Evolutionary conservation across 1,140 invertebrate species (phyloP).

Genomic region (Brachionus sp.): DNA sequence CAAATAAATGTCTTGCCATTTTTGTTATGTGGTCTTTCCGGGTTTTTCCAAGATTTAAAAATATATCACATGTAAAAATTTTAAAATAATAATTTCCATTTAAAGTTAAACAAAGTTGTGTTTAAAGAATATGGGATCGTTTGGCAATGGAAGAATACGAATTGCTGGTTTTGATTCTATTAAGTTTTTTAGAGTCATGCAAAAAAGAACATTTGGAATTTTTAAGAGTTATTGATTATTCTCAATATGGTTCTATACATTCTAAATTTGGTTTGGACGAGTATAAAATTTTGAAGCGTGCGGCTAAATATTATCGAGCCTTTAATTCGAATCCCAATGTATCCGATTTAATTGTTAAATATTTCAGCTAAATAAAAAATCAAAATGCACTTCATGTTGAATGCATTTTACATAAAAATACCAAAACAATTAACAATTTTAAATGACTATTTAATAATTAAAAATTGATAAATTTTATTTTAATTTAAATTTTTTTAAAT

Average conservation of each 20-base stretch:
- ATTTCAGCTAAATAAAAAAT: constrained; percentile 5
- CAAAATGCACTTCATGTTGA: neutral
- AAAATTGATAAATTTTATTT: too few species aligned
- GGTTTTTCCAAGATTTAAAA: constrained; percentile 20
- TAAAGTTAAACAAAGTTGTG: neutral
- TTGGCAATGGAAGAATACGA: constrained; percentile 22
- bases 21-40: neutral
- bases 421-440: too few species aligned
- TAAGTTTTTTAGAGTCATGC: constrained; percentile 28
- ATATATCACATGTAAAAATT: constrained; percentile 33
- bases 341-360: constrained; percentile 16
- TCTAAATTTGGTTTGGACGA: constrained; percentile 25
- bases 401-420: too few species aligned
- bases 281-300: constrained; percentile 3
- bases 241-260: neutral
- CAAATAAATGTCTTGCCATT: neutral
- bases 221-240: neutral
- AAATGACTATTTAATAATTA: too few species aligned
- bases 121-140: constrained; percentile 29
- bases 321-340: neutral
- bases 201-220: constrained; percentile 18
- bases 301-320: neutral
- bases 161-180: neutral
- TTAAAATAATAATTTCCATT: neutral
- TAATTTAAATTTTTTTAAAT: too few species aligned